These are phyloP conservation scores for Homarus americanus DNA, from an alignment of 1,140 invertebrate genomes.

Conservation along the genomic window DNA sequence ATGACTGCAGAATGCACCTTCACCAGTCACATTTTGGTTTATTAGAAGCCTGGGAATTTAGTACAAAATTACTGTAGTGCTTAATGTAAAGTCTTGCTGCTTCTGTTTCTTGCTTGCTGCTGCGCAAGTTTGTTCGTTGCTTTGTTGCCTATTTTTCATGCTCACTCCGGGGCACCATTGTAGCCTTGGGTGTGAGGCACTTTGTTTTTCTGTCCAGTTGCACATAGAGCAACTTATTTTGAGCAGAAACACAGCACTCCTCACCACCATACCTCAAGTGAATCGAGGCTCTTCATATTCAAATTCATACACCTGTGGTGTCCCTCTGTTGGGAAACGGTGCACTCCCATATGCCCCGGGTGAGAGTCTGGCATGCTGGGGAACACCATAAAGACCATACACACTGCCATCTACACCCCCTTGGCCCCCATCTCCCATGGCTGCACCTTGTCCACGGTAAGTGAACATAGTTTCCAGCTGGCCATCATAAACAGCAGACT, in stretches of 20 bases:
- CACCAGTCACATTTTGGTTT: slow-evolving; percentile 27
- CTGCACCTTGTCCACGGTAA: slow-evolving; percentile 66
- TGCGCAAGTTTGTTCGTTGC: slow-evolving; percentile 59
- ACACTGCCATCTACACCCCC: slow-evolving; percentile 69
- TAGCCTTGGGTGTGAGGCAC: slow-evolving; percentile 53
- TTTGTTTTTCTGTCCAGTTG: slow-evolving; percentile 40
- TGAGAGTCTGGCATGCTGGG: slow-evolving; percentile 73
- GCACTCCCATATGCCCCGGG: slow-evolving; percentile 66
- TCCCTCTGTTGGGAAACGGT: slow-evolving; percentile 64
- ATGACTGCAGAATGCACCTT: slow-evolving; percentile 48
- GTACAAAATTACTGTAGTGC: slow-evolving; percentile 52
- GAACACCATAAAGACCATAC: slow-evolving; percentile 74
- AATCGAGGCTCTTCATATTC: slow-evolving; percentile 75
- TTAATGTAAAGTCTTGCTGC: slow-evolving; percentile 51
- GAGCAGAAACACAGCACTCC: slow-evolving; percentile 59
- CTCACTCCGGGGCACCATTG: slow-evolving; percentile 49
- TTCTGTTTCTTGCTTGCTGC: slow-evolving; percentile 45
- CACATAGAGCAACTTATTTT: slow-evolving; percentile 41
- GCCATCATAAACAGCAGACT: slow-evolving; percentile 66
- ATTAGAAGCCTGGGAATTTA: slow-evolving; percentile 4
- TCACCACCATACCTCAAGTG: slow-evolving; percentile 68
- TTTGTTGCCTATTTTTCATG: slow-evolving; percentile 52
- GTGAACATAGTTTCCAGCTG: slow-evolving; percentile 74
- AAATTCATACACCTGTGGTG: slow-evolving; percentile 74
- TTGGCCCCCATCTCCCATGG: slow-evolving; percentile 40